These are phyloP conservation scores for Caenorhabditis imperialis DNA, from an alignment of 2,888 invertebrate genomes.

Conservation along the genomic window DNA sequence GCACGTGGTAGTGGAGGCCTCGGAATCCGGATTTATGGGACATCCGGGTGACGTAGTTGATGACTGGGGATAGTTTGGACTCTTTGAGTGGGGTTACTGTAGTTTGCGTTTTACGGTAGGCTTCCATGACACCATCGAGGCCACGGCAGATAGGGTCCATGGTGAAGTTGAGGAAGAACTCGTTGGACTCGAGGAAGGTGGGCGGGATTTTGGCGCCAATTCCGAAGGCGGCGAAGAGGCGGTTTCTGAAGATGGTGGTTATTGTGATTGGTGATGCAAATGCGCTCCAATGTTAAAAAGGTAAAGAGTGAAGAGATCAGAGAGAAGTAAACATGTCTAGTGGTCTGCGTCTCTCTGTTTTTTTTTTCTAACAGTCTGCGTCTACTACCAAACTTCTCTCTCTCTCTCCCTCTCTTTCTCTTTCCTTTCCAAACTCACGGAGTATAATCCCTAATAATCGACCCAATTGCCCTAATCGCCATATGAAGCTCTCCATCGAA, in stretches of 20 bases:
- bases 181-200: conserved; percentile 74
- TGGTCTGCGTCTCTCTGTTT: too few species aligned
- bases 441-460: conserved; percentile 71
- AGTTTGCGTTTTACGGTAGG: conserved; percentile 69
- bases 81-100: conserved; percentile 71
- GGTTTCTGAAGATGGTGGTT: conserved; percentile 62
- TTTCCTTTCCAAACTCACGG: conserved; percentile 64
- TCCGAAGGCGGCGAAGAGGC: conserved; percentile 74
- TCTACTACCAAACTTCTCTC: too few species aligned
- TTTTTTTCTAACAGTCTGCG: too few species aligned
- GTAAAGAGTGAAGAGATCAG: too few species aligned
- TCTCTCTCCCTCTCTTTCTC: too few species aligned
- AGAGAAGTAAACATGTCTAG: too few species aligned
- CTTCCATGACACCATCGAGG: conserved; percentile 71
- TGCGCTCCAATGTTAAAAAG: too few species aligned
- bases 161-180: conserved; percentile 75
- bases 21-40: conserved; percentile 65
- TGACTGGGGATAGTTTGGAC: conserved; percentile 72
- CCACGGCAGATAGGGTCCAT: conserved; percentile 75
- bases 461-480: conserved; percentile 72
- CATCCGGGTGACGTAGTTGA: conserved; percentile 71
- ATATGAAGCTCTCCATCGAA: conserved; percentile 70
- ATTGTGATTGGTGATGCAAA: background rate
- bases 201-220: conserved; percentile 77
- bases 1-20: conserved; percentile 71